Percentiles rank a stretch among this genome's conserved stretches.
Conservation (phyloP, 2,888 invertebrate species). For the Melolontha melolontha region DNA sequence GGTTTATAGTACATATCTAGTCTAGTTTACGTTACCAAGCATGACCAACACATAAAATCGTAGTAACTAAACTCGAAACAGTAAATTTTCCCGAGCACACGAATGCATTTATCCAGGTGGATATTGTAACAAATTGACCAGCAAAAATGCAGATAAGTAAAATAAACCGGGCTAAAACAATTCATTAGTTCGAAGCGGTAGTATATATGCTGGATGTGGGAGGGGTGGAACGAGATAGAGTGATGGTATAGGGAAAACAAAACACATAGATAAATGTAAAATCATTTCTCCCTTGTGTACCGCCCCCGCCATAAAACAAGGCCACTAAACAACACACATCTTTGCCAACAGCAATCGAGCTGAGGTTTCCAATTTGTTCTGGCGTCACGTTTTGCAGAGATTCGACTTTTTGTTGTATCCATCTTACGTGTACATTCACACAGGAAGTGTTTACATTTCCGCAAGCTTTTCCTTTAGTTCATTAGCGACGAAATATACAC, state of each 20-base stretch:
- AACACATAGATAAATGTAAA: constrained; percentile 53
- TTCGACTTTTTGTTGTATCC: constrained; percentile 22
- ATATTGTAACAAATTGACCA: constrained; percentile 27
- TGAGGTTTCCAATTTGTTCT: constrained; percentile 47
- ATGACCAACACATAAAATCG: no score
- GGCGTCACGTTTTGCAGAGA: constrained; percentile 45
- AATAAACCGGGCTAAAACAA: constrained; percentile 27
- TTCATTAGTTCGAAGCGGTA: constrained; percentile 33
- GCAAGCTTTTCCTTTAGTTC: constrained; percentile 19
- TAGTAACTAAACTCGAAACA: no score
- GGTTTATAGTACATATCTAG: no score
- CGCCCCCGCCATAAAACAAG: constrained; percentile 46
- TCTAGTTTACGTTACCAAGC: no score
- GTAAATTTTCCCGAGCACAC: background rate
- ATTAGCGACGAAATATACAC: constrained; percentile 17
- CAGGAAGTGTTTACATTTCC: constrained; percentile 18
- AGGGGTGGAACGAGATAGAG: constrained; percentile 9
- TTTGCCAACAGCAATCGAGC: constrained; percentile 51
- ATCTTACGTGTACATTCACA: background rate
- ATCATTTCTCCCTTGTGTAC: constrained; percentile 51
- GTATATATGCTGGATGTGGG: background rate
- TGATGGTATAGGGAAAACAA: constrained; percentile 25
- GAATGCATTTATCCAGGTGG: constrained; percentile 27
- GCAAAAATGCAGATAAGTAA: constrained; percentile 36
- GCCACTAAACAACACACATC: constrained; percentile 47